These are phyloP conservation scores for Argyresthia goedartella DNA, from an alignment of 2,888 invertebrate species.

Conservation along the genomic window DNA sequence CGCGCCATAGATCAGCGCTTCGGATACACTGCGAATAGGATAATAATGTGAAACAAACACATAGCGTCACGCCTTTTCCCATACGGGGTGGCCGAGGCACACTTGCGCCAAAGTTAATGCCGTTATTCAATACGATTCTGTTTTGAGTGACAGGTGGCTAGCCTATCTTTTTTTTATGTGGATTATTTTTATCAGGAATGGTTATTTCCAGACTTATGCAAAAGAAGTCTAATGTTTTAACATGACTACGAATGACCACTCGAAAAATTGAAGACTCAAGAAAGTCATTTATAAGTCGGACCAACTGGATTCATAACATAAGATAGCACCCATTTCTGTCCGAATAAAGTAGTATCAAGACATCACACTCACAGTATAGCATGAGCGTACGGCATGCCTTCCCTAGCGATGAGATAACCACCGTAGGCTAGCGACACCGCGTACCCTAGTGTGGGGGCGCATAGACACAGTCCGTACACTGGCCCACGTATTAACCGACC, in stretches of 20 bases:
- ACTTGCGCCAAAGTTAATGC: not conserved
- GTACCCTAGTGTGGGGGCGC: constrained; percentile 79
- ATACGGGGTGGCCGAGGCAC: not conserved
- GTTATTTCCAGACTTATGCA: too few relatives aligned
- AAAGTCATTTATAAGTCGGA: too few relatives aligned
- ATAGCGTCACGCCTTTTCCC: not conserved
- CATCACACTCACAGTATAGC: constrained; percentile 73
- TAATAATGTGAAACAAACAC: too few relatives aligned
- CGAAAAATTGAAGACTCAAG: too few relatives aligned
- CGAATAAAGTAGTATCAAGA: not conserved
- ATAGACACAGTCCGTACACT: constrained; percentile 78
- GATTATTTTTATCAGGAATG: too few relatives aligned
- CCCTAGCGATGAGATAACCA: constrained; percentile 74
- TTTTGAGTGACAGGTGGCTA: too few relatives aligned
- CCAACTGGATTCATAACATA: too few relatives aligned
- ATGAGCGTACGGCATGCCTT: constrained; percentile 71
- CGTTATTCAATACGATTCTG: too few relatives aligned
- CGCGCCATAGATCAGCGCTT: constrained; percentile 82
- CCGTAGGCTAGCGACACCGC: constrained; percentile 79
- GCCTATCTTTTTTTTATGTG: too few relatives aligned
- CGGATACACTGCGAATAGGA: constrained; percentile 71
- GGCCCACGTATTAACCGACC: constrained; percentile 70
- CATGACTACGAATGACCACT: too few relatives aligned
- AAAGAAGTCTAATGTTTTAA: too few relatives aligned
- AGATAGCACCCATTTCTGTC: too few relatives aligned